Evolutionary conservation across 2,888 invertebrate species (phyloP).

Genomic region (Tridacna crocea): DNA sequence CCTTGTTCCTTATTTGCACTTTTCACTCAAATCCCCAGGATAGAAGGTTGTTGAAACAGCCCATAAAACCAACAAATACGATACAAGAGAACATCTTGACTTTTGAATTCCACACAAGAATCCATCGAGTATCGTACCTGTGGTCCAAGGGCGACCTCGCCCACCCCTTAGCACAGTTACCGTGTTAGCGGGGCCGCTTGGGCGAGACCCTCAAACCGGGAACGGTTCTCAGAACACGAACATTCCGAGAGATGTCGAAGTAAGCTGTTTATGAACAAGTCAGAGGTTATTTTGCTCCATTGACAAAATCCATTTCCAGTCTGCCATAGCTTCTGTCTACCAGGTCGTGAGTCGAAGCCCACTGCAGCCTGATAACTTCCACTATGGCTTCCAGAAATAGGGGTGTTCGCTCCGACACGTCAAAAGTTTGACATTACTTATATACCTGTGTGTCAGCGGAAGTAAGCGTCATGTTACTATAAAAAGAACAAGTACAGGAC

Average conservation of each 20-base stretch:
- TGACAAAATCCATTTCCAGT: constrained; percentile 64
- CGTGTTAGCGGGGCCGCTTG: constrained; percentile 58
- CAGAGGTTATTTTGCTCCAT: constrained; percentile 39
- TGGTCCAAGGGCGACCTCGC: constrained; percentile 61
- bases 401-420: constrained; percentile 22
- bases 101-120: constrained; percentile 23
- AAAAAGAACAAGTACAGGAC: constrained; percentile 1
- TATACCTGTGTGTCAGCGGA: constrained; percentile 7
- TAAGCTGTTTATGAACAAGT: constrained; percentile 49
- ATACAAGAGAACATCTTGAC: constrained; percentile 28
- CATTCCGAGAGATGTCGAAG: constrained; percentile 64
- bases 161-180: constrained; percentile 57
- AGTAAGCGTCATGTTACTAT: constrained; percentile 23
- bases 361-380: constrained; percentile 16
- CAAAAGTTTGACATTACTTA: not conserved
- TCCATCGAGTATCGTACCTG: constrained; percentile 35
- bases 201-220: constrained; percentile 60
- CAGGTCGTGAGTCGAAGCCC: constrained; percentile 31
- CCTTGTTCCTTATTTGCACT: too few relatives aligned
- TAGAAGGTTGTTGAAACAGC: not conserved
- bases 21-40: not conserved
- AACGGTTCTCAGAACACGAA: constrained; percentile 58
- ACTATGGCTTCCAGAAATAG: constrained; percentile 12
- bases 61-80: constrained; percentile 40
- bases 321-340: constrained; percentile 41